Evolutionary conservation across 2,797 vertebrate genomes (phyloP).

Genomic region (Peromyscus eremicus): DNA sequence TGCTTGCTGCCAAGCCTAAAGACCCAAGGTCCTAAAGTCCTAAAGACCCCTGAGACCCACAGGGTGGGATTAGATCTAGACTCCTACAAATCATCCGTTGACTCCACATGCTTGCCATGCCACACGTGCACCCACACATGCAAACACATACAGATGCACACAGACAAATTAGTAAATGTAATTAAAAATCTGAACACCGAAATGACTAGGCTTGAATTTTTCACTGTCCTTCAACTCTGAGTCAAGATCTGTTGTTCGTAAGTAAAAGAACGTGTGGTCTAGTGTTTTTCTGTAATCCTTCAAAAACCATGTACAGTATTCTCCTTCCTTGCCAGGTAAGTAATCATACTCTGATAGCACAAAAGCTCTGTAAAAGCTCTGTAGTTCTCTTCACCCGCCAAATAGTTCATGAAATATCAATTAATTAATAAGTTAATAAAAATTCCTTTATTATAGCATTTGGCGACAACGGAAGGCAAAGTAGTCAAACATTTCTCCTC

Average conservation of each 20-base stretch:
- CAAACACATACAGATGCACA: neutral
- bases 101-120: neutral
- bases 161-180: neutral
- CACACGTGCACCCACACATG: neutral
- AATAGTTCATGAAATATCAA: neutral
- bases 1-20: neutral
- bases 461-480: constrained; percentile 10
- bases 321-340: neutral
- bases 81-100: too few relatives aligned
- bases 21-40: too few relatives aligned
- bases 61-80: neutral
- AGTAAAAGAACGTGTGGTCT: constrained; percentile 15
- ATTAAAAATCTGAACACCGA: neutral
- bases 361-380: neutral
- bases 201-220: neutral
- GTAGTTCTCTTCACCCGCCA: neutral
- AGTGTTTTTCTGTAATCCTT: neutral
- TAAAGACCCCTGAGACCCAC: neutral
- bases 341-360: neutral
- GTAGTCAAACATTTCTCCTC: neutral
- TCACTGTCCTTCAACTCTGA: neutral
- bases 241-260: neutral
- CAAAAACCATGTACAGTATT: neutral
- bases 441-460: neutral
- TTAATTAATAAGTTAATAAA: neutral